Evolutionary conservation across 2,797 vertebrate genomes (phyloP).

Genomic region (Ispidina lecontei): DNA sequence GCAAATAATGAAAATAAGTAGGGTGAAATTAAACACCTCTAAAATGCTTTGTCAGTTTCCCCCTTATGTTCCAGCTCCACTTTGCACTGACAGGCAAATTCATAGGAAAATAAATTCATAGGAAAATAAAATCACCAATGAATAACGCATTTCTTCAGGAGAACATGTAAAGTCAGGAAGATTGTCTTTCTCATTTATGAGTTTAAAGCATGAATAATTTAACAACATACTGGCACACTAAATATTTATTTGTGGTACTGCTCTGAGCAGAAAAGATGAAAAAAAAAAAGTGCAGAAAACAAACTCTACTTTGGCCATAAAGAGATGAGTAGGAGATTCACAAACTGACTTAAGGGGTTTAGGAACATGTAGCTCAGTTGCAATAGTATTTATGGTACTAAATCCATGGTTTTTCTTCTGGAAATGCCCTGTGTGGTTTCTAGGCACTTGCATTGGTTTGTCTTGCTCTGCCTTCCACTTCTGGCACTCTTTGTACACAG

Average conservation of each 20-base stretch:
- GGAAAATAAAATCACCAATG: constrained; percentile 49
- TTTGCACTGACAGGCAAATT: constrained; percentile 40
- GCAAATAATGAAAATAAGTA: constrained; percentile 6
- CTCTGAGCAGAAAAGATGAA: constrained; percentile 42
- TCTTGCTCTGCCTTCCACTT: neutral
- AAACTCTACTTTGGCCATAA: constrained; percentile 43
- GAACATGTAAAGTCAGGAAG: constrained; percentile 61
- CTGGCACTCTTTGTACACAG: neutral
- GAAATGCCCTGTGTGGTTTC: neutral
- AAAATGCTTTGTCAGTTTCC: constrained; percentile 31
- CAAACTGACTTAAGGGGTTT: neutral
- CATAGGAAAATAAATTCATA: too few relatives aligned
- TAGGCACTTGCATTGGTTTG: neutral
- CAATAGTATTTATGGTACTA: neutral
- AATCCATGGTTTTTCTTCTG: neutral
- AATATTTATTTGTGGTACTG: constrained; percentile 69
- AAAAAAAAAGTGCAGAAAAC: constrained; percentile 20
- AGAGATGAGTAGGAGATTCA: constrained; percentile 15
- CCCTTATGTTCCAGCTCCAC: neutral
- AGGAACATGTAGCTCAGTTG: neutral
- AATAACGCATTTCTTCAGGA: constrained; percentile 58
- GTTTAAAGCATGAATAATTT: constrained; percentile 76
- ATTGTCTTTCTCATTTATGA: constrained; percentile 65
- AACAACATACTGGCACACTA: constrained; percentile 61
- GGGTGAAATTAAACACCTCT: constrained; percentile 22